A percentile compares a stretch with the other conserved stretches of the same genome.
These are phyloP conservation scores for Valencia hispanica DNA, from an alignment of 2,797 vertebrate species.

Conservation along the genomic window DNA sequence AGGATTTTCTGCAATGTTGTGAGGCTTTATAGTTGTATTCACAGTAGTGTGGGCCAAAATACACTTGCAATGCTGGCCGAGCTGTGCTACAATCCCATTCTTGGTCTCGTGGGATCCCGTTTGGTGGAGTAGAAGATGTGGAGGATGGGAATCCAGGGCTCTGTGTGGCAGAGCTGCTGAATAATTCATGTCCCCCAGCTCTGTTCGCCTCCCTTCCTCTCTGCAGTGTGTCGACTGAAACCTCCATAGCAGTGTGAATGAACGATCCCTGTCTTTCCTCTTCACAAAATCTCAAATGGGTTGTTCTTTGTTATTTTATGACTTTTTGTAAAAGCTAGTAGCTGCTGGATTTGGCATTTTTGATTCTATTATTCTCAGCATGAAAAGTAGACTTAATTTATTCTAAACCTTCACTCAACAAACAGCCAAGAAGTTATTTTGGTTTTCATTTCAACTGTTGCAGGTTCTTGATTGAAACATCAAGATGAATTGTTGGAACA, in stretches of 20 bases:
- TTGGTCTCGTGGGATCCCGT: slow-evolving; percentile 52
- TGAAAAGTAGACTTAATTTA: slow-evolving; percentile 6
- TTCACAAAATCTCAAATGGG: slow-evolving; percentile 57
- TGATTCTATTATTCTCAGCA: background rate
- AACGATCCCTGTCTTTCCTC: slow-evolving; percentile 40
- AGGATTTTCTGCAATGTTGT: slow-evolving; percentile 4
- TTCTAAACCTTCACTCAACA: background rate
- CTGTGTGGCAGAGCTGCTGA: slow-evolving; percentile 63
- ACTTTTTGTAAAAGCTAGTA: background rate
- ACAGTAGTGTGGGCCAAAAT: slow-evolving; percentile 16
- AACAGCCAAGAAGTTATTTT: background rate
- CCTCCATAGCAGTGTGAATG: slow-evolving; percentile 48
- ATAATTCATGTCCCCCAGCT: slow-evolving; percentile 69
- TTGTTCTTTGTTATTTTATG: slow-evolving; percentile 35
- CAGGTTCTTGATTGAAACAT: slow-evolving; percentile 2
- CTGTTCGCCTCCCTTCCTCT: slow-evolving; percentile 45
- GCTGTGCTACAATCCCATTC: slow-evolving; percentile 43
- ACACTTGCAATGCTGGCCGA: slow-evolving; percentile 23
- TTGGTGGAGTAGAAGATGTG: slow-evolving; percentile 69
- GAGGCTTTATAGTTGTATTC: slow-evolving; percentile 12
- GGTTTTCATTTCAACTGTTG: background rate
- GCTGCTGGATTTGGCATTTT: slow-evolving; percentile 1
- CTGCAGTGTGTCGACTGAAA: slow-evolving; percentile 64
- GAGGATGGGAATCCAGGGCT: slow-evolving; percentile 72
- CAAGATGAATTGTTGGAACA: slow-evolving; percentile 16